Evolutionary conservation across 1,140 invertebrate species (phyloP), one percentile per base, ranked within the genome.

Genomic region (Caenorhabditis briggsae): DNA sequence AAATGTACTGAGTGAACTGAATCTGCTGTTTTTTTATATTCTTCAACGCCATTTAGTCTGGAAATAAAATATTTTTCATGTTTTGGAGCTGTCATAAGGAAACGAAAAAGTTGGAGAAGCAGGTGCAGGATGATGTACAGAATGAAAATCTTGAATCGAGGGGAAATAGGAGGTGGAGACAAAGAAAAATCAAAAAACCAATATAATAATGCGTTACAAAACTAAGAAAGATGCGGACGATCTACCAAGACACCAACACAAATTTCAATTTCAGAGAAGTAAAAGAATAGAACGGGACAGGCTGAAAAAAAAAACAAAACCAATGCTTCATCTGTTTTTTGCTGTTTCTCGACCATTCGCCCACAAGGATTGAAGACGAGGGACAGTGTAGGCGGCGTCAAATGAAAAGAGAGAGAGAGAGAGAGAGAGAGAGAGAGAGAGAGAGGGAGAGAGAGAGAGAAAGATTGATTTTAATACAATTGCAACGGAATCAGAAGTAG

Each of bases 161-260:
- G 53, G 18, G 16, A 53, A 53, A 53, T 53, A 14, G 12, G 16
- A 16, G 16, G 16, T 2, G 11, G 2, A 2, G 50, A 53, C 50
- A 53, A 53, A 53, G 50, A 53, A 53, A 53, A 53, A 33, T 33
- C 33, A 33, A 33, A 33, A 78, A 78, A 78, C 70, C 70, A 78
- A 78, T 78, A 33, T 33, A 78, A 78, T 50, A 78, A 78, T 78
- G 70, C 23, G 70, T 50, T 78, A 78, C 70, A 78, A 78, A 46
- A 78, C 50, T 12, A 23, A 53, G 50, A 74, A 48, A 78, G n/a
- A 25, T 61, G 11, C 50, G 70, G 33, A 33, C 33, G 33, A 33
- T 33, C 33, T 33, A 33, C 33, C 33, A 33, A 33, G 33, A 33
- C 33, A 33, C 33, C 33, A 33, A 33, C 33, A 50, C 46, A n/a